Evolutionary conservation across 2,113 vertebrate genomes (phyloP).

Genomic region (Pollachius pollachius): DNA sequence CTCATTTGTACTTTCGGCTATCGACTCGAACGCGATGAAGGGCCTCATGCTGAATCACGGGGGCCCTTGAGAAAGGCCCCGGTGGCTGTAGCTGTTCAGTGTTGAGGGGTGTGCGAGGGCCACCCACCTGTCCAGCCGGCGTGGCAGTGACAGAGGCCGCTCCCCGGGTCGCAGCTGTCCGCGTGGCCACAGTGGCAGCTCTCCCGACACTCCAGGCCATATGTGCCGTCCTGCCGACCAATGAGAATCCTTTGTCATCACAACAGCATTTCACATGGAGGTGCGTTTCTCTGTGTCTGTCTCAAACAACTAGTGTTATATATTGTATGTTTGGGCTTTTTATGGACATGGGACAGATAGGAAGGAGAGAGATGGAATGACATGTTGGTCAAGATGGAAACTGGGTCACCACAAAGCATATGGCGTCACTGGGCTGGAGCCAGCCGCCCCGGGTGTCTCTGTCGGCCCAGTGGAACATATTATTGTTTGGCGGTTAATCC

Average conservation of each 20-base stretch:
- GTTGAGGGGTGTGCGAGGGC: background rate
- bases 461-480: too few species aligned
- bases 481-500: too few species aligned
- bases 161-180: constrained; percentile 87
- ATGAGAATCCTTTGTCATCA: background rate
- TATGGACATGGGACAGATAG: too few species aligned
- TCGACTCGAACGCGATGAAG: background rate
- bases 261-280: constrained; percentile 7
- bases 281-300: too few species aligned
- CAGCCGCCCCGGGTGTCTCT: too few species aligned
- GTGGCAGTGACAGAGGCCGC: constrained; percentile 91
- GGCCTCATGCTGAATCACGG: background rate
- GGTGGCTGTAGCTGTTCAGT: background rate
- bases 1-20: background rate
- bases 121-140: constrained; percentile 94
- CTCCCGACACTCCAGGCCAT: constrained; percentile 88
- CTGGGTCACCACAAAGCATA: too few species aligned
- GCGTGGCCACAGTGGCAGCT: constrained; percentile 92
- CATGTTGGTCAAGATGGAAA: too few species aligned
- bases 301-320: too few species aligned
- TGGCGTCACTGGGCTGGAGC: too few species aligned
- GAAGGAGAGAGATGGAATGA: too few species aligned
- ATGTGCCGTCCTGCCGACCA: constrained; percentile 84
- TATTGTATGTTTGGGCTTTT: too few species aligned
- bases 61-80: too few species aligned